Percentiles rank a stretch among this genome's conserved stretches.
phyloP scores from a whole-genome alignment of 2,113 vertebrate genomes.

The Globicephala melas region DNA sequence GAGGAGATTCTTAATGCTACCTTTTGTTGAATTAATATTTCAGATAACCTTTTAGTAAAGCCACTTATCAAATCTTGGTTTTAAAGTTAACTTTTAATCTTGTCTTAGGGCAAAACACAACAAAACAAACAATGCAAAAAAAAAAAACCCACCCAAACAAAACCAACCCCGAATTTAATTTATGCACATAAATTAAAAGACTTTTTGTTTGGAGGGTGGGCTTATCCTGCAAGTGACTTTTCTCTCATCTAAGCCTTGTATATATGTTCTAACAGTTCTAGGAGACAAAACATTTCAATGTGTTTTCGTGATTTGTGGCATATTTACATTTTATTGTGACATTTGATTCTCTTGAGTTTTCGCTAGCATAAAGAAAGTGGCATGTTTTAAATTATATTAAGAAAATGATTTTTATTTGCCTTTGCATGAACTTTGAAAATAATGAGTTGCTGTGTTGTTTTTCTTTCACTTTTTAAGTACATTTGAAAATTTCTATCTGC shows the following conservation, averaged over 20 bases:
- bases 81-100: slow-evolving; percentile 49
- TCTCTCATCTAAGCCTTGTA: not conserved
- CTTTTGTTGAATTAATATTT: slow-evolving; percentile 30
- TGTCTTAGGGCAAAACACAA: not conserved
- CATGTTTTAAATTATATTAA: not conserved
- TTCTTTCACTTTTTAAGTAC: not conserved
- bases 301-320: not conserved
- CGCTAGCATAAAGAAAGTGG: not conserved
- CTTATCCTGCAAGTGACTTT: not conserved
- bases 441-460: not conserved
- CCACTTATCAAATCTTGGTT: not conserved
- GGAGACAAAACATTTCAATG: not conserved
- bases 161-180: not conserved
- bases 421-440: slow-evolving; percentile 4
- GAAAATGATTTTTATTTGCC: not conserved
- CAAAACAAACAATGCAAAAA: not conserved
- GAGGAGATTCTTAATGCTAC: not conserved
- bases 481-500: not conserved
- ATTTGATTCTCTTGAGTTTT: not conserved
- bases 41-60: slow-evolving; percentile 28
- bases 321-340: not conserved
- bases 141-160: not conserved
- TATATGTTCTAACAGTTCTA: not conserved
- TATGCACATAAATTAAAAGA: not conserved
- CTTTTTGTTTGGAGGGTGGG: not conserved